phyloP scores from a whole-genome alignment of 2,888 invertebrate genomes.

The Linnaemya tessellans region DNA sequence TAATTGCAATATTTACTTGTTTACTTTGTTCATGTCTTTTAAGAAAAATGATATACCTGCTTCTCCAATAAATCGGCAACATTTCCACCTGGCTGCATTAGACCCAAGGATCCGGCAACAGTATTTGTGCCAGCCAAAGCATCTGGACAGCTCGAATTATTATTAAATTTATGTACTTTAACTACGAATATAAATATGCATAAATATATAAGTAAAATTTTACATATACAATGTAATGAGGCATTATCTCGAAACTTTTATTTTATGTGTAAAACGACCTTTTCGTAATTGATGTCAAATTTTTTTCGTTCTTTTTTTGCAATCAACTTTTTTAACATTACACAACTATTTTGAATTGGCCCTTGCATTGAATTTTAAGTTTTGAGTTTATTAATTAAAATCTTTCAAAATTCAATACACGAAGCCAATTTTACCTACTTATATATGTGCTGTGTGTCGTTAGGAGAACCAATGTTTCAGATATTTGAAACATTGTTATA shows the following conservation, averaged over 20 bases:
- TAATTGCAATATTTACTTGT: conserved; percentile 48
- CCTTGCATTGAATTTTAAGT: too few species aligned
- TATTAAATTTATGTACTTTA: conserved; percentile 86
- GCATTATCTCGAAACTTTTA: neutral
- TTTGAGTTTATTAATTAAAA: too few species aligned
- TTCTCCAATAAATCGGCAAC: conserved; percentile 87
- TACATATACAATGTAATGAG: neutral
- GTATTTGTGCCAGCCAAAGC: conserved; percentile 85
- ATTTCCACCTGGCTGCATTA: conserved; percentile 84
- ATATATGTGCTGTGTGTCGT: conserved; percentile 85
- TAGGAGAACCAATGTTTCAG: conserved; percentile 84
- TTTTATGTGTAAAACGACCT: neutral
- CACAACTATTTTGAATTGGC: neutral
- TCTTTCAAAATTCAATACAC: neutral
- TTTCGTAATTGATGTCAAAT: neutral
- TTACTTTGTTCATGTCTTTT: neutral
- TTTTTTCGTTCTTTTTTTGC: too few species aligned
- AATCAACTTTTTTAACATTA: too few species aligned
- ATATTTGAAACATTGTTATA: conserved; percentile 84
- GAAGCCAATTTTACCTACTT: conserved; percentile 83
- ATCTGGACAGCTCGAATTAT: conserved; percentile 85
- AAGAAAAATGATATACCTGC: conserved; percentile 83
- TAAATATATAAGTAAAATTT: neutral
- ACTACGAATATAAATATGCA: conserved; percentile 80
- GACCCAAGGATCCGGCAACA: conserved; percentile 80